These are phyloP conservation scores for Drosophila mulleri DNA, from an alignment of 2,888 invertebrate species.

Conservation along the genomic window DNA sequence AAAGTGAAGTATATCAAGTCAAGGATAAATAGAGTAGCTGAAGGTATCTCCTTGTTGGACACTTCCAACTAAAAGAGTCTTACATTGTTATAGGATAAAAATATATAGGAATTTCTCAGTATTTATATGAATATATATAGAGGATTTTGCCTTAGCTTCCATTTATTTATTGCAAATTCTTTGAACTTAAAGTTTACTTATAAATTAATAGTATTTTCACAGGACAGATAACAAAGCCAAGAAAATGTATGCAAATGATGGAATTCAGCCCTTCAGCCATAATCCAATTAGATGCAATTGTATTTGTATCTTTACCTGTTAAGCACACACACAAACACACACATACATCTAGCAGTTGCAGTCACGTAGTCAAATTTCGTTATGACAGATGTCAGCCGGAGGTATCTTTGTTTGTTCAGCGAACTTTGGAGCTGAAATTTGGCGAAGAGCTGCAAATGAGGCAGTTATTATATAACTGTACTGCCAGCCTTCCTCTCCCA, in stretches of 20 bases:
- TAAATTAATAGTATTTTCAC: no score
- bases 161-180: no score
- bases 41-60: no score
- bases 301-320: constrained; percentile 9
- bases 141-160: no score
- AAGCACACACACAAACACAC: neutral
- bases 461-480: neutral
- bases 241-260: neutral
- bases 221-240: neutral
- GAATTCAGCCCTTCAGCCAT: neutral
- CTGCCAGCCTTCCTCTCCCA: neutral
- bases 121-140: no score
- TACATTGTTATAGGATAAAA: no score
- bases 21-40: no score
- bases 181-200: no score
- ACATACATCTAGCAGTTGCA: neutral
- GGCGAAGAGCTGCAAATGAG: constrained; percentile 1
- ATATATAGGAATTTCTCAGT: no score
- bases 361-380: neutral
- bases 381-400: neutral
- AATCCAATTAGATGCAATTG: constrained; percentile 2
- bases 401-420: neutral
- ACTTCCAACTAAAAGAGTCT: no score
- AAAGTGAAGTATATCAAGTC: no score
- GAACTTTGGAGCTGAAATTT: constrained; percentile 3